Base-by-base conservation (phyloP, 53 echinoderm and acorn worm genomes). In the Antedon mediterranea region DNA sequence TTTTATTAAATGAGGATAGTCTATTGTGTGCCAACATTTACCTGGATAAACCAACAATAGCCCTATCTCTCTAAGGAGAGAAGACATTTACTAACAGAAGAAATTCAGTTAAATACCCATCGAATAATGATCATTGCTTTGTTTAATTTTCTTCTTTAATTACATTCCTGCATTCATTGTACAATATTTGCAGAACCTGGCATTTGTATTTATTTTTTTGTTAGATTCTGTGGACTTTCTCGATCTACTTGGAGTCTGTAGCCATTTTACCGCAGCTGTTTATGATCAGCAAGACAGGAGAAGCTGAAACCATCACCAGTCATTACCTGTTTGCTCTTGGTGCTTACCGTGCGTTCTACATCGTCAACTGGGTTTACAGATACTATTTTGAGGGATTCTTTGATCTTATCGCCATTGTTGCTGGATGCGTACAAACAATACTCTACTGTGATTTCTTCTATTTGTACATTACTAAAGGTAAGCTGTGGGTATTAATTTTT, bases 381-480 rank as follows among this genome's bases (percentile, higher is more conserved):
- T 95, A 78, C 85, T 92, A 95, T 79, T 85, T 85, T 71, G 97
- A 95, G 75, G 92, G 92, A 31, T 92, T 95, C 92, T 95, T 95
- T 71, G 97, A 95, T 43, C 97, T 95, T 73, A 95, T 95, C 41
- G 97, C 97, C 80, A 92, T 95, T 28, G 97, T 95, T 31, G 97
- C 92, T 11, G 97, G 97, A 75, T 89, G 89, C 73, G 97, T 95
- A 33, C 97, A 95, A 86, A 95, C 97, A 31, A 95, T 95, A 84
- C 86, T 95, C 75, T 95, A 95, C 82, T 95, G 97, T 79, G 97
- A 95, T 85, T 95, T 95, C 86, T 95, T 95, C 89, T 95, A 95
- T 82, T 84, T 95, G 73, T 95, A 95, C 86, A 95, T 95, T 82
- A 95, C 97, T 43, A 95, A 95, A 95, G 94, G 94, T 93, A 73